phyloP scores from a whole-genome alignment of 2,113 vertebrate species.

The Budorcas taxicolor region DNA sequence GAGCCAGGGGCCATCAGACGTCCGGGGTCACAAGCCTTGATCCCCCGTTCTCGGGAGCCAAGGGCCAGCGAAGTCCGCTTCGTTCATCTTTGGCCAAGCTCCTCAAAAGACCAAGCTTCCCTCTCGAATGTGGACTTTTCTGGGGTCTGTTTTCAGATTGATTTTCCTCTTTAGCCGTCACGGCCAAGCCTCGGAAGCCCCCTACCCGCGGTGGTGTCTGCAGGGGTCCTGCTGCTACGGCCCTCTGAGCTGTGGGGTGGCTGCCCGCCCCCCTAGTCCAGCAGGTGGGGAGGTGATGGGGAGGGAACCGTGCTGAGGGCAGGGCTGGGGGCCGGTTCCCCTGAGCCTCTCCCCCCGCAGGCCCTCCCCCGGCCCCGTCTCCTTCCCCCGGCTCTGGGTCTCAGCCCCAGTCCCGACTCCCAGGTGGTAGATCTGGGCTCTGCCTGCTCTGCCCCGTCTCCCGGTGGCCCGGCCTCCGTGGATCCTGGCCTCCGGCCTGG shows the following conservation, averaged over 20 bases:
- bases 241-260: too few species aligned
- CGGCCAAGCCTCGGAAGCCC: background rate
- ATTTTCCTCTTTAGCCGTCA: background rate
- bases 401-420: background rate
- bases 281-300: background rate
- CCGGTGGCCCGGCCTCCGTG: rapidly evolving
- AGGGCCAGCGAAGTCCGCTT: background rate
- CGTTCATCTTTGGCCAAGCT: background rate
- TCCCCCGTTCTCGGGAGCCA: background rate
- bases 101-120: background rate
- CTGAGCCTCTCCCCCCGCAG: background rate
- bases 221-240: too few species aligned
- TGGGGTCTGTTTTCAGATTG: background rate
- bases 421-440: background rate
- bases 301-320: background rate
- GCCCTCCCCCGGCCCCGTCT: background rate
- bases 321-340: background rate
- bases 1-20: background rate
- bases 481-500: background rate
- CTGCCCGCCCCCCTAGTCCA: background rate
- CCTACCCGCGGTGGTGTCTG: background rate
- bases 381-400: background rate
- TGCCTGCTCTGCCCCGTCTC: background rate
- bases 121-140: background rate
- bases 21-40: too few species aligned